A percentile compares a stretch with the other conserved stretches of the same genome.
Evolutionary conservation across 2,888 invertebrate genomes (phyloP).

Genomic region (Cynaeus angustus): DNA sequence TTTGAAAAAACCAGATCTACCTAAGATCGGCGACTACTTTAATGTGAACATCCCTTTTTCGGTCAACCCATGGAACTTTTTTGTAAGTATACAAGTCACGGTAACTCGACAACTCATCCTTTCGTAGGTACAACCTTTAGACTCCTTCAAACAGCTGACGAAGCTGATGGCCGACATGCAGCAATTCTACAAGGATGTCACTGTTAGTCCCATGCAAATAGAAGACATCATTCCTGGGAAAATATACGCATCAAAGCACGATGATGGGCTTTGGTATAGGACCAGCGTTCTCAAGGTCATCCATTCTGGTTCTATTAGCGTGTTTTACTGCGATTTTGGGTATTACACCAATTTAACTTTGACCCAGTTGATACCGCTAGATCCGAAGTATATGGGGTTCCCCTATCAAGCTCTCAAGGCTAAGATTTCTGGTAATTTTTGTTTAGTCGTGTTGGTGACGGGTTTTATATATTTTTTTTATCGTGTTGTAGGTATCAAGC

Average conservation of each 20-base stretch:
- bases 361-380: conserved; percentile 74
- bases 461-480: neutral
- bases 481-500: conserved; percentile 72
- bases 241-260: conserved; percentile 81
- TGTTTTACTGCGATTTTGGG: conserved; percentile 80
- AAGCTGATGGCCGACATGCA: conserved; percentile 81
- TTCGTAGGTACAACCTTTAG: conserved; percentile 74
- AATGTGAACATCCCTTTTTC: conserved; percentile 84
- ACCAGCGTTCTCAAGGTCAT: conserved; percentile 75
- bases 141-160: conserved; percentile 71
- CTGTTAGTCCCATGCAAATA: conserved; percentile 70
- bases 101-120: neutral
- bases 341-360: conserved; percentile 76
- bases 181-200: conserved; percentile 74
- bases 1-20: conserved; percentile 70
- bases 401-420: conserved; percentile 81
- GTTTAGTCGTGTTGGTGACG: neutral
- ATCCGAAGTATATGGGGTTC: conserved; percentile 74
- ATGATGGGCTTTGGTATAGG: conserved; percentile 82
- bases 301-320: conserved; percentile 74
- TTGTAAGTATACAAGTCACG: conserved; percentile 70
- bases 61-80: conserved; percentile 84
- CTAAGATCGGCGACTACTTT: conserved; percentile 75
- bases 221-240: conserved; percentile 73
- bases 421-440: conserved; percentile 74